phyloP scores from a whole-genome alignment of 2,888 invertebrate genomes.

The Cinara cedri region DNA sequence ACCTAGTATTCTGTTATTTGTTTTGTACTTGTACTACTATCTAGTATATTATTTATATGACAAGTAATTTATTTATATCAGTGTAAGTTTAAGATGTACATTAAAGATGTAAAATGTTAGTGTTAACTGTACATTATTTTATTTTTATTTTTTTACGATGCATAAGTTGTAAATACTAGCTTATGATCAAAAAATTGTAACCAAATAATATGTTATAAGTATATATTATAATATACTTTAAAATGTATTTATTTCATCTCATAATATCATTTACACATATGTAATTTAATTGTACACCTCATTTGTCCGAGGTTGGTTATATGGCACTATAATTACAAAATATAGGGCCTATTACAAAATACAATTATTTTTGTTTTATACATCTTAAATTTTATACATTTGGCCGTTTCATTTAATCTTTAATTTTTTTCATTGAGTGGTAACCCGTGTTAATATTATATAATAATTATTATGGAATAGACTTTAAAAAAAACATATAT shows the following conservation, averaged over 20 bases:
- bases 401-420: not conserved
- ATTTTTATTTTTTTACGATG: not conserved
- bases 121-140: not conserved
- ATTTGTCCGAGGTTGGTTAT: conserved; percentile 24
- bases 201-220: not conserved
- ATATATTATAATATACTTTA: conserved; percentile 18
- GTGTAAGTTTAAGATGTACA: no score
- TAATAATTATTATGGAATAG: conserved; percentile 24
- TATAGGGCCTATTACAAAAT: conserved; percentile 49
- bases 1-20: no score
- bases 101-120: no score
- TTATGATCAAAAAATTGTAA: not conserved
- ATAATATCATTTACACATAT: conserved; percentile 39
- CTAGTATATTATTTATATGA: no score
- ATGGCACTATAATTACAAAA: conserved; percentile 56
- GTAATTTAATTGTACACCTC: conserved; percentile 37
- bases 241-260: conserved; percentile 46
- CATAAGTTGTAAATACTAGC: not conserved
- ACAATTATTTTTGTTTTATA: conserved; percentile 50
- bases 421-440: conserved; percentile 39
- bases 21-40: no score
- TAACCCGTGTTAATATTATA: conserved; percentile 49
- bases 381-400: not conserved
- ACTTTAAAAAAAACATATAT: conserved; percentile 3
- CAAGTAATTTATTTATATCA: no score